These are phyloP conservation scores for Euplexia lucipara DNA, from an alignment of 2,888 invertebrate genomes.

Conservation along the genomic window DNA sequence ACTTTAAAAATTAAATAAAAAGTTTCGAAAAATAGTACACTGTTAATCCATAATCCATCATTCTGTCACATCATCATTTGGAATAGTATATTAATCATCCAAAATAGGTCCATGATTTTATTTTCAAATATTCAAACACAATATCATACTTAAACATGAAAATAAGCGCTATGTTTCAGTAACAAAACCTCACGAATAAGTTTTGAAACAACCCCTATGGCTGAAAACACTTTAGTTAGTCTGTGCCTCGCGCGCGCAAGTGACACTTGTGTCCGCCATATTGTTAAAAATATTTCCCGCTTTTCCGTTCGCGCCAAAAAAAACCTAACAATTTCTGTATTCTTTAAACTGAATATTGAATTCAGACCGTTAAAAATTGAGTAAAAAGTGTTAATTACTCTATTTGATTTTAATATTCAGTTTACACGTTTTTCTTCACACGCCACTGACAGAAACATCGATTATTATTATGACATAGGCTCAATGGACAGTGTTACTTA, in stretches of 20 bases:
- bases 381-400: slow-evolving; percentile 18
- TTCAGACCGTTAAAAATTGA: slow-evolving; percentile 21
- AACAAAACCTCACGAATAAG: slow-evolving; percentile 60
- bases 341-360: slow-evolving; percentile 4
- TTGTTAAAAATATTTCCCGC: slow-evolving; percentile 76
- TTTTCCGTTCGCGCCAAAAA: slow-evolving; percentile 63
- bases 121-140: slow-evolving; percentile 19
- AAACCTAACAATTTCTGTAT: slow-evolving; percentile 14
- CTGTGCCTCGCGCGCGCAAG: slow-evolving; percentile 74
- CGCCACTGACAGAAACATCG: slow-evolving; percentile 69
- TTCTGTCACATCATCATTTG: slow-evolving; percentile 11
- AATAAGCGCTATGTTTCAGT: slow-evolving; percentile 24
- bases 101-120: slow-evolving; percentile 6
- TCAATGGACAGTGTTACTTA: slow-evolving; percentile 49
- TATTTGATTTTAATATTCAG: background rate
- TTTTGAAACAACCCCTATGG: slow-evolving; percentile 65
- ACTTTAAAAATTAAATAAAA: background rate
- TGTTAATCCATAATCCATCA: slow-evolving; percentile 3
- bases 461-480: slow-evolving; percentile 67
- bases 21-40: background rate
- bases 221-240: slow-evolving; percentile 83
- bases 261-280: slow-evolving; percentile 76
- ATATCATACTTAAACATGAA: slow-evolving; percentile 30
- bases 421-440: slow-evolving; percentile 68
- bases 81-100: background rate